Conservation (phyloP, 2,797 vertebrate genomes). For the Saxicola maurus region DNA sequence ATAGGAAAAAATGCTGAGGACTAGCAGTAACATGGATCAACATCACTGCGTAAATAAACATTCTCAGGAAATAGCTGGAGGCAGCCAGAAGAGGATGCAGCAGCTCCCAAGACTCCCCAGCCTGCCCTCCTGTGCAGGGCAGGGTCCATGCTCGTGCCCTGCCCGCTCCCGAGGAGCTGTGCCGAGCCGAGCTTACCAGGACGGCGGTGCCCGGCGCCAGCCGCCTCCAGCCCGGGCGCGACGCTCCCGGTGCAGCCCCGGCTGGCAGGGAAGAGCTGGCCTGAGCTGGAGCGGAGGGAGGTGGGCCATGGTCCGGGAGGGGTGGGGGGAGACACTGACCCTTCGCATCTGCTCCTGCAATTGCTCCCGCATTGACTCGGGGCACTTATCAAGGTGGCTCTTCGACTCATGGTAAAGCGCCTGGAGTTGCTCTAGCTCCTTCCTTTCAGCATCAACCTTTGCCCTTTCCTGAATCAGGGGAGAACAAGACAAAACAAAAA, state of each 20-base stretch:
- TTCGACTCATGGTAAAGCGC: slow-evolving; percentile 88
- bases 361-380: slow-evolving; percentile 93
- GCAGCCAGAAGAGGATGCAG: background rate
- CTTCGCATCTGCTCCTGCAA: slow-evolving; percentile 92
- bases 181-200: slow-evolving; percentile 14
- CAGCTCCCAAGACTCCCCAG: background rate
- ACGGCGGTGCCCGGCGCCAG: background rate
- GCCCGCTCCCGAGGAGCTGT: background rate
- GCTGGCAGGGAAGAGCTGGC: slow-evolving; percentile 46
- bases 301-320: slow-evolving; percentile 58
- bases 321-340: slow-evolving; percentile 83
- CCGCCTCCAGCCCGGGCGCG: slow-evolving; percentile 20
- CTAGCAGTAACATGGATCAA: background rate
- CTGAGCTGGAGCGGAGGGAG: slow-evolving; percentile 28
- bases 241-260: background rate
- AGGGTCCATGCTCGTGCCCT: background rate
- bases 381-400: slow-evolving; percentile 96
- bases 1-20: background rate
- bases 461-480: slow-evolving; percentile 87
- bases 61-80: background rate
- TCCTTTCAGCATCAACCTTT: slow-evolving; percentile 90
- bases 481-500: slow-evolving; percentile 67
- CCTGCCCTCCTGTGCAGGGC: background rate
- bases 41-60: background rate
- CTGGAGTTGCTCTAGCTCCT: slow-evolving; percentile 89